Evolutionary conservation across 1,140 invertebrate species (phyloP).

Genomic region (Eubasilissa regina): DNA sequence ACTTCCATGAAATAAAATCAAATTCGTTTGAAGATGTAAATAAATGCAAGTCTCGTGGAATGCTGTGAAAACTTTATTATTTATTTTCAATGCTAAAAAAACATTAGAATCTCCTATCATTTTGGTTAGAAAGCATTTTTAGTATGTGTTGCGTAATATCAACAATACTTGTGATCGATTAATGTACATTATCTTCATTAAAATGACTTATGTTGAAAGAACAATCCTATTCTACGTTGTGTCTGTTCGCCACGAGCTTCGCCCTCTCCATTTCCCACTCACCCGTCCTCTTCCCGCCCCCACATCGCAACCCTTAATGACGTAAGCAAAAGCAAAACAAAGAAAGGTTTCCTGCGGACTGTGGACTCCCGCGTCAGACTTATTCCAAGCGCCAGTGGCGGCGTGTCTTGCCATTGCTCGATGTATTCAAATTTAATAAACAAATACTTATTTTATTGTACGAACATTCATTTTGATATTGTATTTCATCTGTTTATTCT

Average conservation of each 20-base stretch:
- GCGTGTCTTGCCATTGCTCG: not conserved
- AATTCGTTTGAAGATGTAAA: no score
- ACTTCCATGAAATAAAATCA: no score
- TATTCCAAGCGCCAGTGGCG: slow-evolving; percentile 51
- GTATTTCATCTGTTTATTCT: not conserved
- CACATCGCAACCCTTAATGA: slow-evolving; percentile 59
- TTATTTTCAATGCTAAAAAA: no score
- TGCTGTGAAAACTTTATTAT: no score
- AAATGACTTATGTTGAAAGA: no score
- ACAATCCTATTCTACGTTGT: not conserved
- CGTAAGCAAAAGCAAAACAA: slow-evolving; percentile 62
- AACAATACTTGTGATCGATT: no score
- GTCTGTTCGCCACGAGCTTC: slow-evolving; percentile 10
- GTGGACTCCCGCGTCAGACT: slow-evolving; percentile 57
- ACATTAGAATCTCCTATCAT: no score
- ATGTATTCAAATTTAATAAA: not conserved
- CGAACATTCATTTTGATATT: not conserved
- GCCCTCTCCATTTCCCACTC: not conserved
- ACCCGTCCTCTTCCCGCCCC: slow-evolving; percentile 13
- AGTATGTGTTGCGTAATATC: no score
- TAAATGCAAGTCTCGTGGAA: no score
- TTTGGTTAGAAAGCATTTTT: no score
- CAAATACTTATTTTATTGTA: not conserved
- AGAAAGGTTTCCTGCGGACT: slow-evolving; percentile 59
- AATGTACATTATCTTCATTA: no score